These are phyloP conservation scores for Orchesella flavescens DNA, from an alignment of 2,888 invertebrate genomes.

Conservation along the genomic window DNA sequence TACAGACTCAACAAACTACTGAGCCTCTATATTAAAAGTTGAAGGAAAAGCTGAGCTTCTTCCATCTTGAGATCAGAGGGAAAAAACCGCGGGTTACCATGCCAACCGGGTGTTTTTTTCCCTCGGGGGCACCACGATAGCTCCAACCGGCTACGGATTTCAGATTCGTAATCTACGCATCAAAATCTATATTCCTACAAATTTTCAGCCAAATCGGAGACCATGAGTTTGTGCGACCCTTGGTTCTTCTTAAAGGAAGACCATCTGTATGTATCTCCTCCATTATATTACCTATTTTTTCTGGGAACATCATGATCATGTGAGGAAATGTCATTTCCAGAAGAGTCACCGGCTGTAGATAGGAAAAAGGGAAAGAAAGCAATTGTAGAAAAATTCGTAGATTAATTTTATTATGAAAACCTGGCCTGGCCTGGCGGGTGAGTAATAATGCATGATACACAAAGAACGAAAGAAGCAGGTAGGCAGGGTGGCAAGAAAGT, in stretches of 20 bases:
- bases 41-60: slow-evolving; percentile 24
- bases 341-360: slow-evolving; percentile 4
- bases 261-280: slow-evolving; percentile 21
- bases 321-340: slow-evolving; percentile 49
- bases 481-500: slow-evolving; percentile 30
- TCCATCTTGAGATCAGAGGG: slow-evolving; percentile 44
- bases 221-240: no score
- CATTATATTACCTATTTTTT: slow-evolving; percentile 48
- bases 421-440: slow-evolving; percentile 43
- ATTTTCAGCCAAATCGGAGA: slow-evolving; percentile 9
- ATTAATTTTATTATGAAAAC: slow-evolving; percentile 22
- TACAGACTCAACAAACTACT: not conserved
- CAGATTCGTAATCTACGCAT: no score
- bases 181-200: no score
- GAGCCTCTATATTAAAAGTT: not conserved
- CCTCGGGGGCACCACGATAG: no score
- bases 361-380: slow-evolving; percentile 25
- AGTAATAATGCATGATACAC: slow-evolving; percentile 53
- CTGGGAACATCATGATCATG: slow-evolving; percentile 1
- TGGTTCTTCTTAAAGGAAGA: no score
- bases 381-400: not conserved
- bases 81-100: no score
- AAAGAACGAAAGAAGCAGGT: no score
- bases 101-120: no score
- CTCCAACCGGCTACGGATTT: no score